Evolutionary conservation across 1,140 invertebrate genomes (phyloP), one percentile per base, ranked within the genome.

Genomic region (Meloidogyne hapla): DNA sequence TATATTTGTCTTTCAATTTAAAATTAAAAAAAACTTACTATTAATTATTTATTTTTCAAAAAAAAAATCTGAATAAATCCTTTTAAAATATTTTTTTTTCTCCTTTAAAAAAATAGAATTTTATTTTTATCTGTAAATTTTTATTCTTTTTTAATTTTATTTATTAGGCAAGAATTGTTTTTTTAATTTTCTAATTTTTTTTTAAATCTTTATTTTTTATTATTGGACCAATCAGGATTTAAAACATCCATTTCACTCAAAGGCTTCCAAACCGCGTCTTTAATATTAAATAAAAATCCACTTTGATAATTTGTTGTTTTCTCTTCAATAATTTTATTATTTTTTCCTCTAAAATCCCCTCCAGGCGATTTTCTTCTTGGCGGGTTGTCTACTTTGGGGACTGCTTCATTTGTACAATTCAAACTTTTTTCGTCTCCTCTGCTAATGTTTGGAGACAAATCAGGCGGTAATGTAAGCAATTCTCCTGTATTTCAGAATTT

Each of bases 131-230:
- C 9, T 8, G 21, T 4, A 26, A 64, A 23, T 63, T 13, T 38
- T 69, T 61, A 18, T 69, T 69, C 25, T 21, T 6, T n/a, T n/a
- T 70, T 26, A 28, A 4, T 26, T 68, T 23, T 23, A n/a, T 25
- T 26, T 26, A 42, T 25, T 33, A 4, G 33, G 33, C 33, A 33
- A 33, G 23, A 21, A n/a, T n/a, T n/a, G n/a, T n/a, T n/a, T 42
- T 69, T 42, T 69, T 26, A 25, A 15, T 61, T 82, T 15, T 25
- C 56, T 10, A 33, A 38, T 9, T 78, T 69, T 40, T 1, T 1
- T 13, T 68, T 79, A 25, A 25, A 5, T 25, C 18, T 74, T 33
- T 76, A 2, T 8, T 76, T 84, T 82, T 71, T 25, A 26, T 62
- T 4, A 25, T 73, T 23, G 5, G 71, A 64, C 71, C 71, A 73